phyloP scores from a whole-genome alignment of 2,888 invertebrate species.

The Cephus spinipes region DNA sequence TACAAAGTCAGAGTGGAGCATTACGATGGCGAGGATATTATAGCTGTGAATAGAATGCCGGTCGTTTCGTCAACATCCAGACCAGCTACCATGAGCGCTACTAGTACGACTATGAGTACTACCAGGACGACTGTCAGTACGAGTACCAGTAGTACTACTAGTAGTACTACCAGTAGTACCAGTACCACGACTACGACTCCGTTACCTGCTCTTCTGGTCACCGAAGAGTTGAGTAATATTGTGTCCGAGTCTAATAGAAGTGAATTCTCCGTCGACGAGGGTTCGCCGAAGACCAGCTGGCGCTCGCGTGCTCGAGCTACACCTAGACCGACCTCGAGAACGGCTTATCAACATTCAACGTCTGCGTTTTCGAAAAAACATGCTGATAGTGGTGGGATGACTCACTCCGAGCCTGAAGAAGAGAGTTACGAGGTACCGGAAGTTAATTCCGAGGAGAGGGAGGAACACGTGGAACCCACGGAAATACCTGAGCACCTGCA shows the following conservation, averaged over 20 bases:
- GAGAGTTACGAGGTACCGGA: constrained; percentile 54
- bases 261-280: constrained; percentile 72
- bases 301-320: constrained; percentile 47
- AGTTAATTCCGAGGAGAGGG: constrained; percentile 47
- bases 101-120: constrained; percentile 12
- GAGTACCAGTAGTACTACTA: constrained; percentile 13
- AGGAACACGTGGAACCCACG: constrained; percentile 54
- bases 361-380: not conserved
- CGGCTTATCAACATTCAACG: not conserved
- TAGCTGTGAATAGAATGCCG: constrained; percentile 42
- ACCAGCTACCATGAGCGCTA: constrained; percentile 17
- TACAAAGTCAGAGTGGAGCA: constrained; percentile 64
- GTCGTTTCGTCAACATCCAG: constrained; percentile 26
- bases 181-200: constrained; percentile 41
- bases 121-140: constrained; percentile 23
- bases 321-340: constrained; percentile 36
- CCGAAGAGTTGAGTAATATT: constrained; percentile 67
- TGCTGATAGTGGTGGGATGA: not conserved
- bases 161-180: constrained; percentile 12
- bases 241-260: constrained; percentile 71
- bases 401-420: constrained; percentile 50
- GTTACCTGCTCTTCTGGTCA: constrained; percentile 49
- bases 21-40: constrained; percentile 46
- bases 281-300: constrained; percentile 69
- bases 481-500: constrained; percentile 57